Evolutionary conservation across 2,888 invertebrate genomes (phyloP).

Genomic region (Meganola albula): DNA sequence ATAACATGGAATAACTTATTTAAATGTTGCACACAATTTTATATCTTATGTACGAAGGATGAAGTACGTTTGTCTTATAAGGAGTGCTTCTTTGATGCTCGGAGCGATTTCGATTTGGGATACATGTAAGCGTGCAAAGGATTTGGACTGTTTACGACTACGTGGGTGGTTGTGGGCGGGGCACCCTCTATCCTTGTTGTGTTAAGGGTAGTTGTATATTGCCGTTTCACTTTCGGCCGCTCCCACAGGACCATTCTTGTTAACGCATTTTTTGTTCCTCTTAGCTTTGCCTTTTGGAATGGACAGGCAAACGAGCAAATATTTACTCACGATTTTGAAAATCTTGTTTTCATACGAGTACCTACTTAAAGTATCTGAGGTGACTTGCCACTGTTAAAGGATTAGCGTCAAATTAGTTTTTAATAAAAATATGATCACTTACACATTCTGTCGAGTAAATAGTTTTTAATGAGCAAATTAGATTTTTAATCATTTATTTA

Average conservation of each 20-base stretch:
- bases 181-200: conserved; percentile 48
- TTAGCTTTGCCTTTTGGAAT: conserved; percentile 62
- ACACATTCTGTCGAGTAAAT: no score
- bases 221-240: conserved; percentile 59
- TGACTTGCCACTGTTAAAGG: conserved; percentile 45
- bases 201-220: conserved; percentile 29
- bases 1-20: conserved; percentile 70
- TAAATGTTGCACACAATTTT: conserved; percentile 45
- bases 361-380: conserved; percentile 48
- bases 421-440: no score
- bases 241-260: conserved; percentile 76
- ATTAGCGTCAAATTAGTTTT: no score
- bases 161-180: conserved; percentile 77
- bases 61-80: conserved; percentile 41
- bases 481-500: no score
- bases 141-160: conserved; percentile 76
- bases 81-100: conserved; percentile 45
- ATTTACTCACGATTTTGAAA: conserved; percentile 76
- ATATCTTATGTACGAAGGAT: conserved; percentile 36
- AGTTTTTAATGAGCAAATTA: no score
- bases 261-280: conserved; percentile 72
- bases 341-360: conserved; percentile 70
- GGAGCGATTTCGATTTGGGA: conserved; percentile 75
- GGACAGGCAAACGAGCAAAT: conserved; percentile 74
- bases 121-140: conserved; percentile 77